Base-by-base conservation (phyloP, 2,888 invertebrate genomes). In the Aplocera efformata region DNA sequence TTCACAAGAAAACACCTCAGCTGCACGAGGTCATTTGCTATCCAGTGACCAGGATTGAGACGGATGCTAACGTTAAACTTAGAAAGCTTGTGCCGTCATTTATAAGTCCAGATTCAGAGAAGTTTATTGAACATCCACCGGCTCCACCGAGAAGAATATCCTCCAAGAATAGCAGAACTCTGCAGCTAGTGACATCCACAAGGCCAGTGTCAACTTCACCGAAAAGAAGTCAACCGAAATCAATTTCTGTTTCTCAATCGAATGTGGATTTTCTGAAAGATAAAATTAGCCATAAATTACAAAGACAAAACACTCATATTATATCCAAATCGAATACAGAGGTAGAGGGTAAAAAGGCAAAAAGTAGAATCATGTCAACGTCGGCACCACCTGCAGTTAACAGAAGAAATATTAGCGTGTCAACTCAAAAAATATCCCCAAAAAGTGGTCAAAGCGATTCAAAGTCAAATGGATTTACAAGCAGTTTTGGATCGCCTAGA, bases 81-180 rank as follows among this genome's bases (percentile, higher is more conserved):
- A 91, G 92, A 62, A 90, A 90, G 72, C 84, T 88, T 36, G 83
- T 90, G 37, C 91, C 92, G 37, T 91, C 92, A 21, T 80, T 89
- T 56, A 72, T 89, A 41, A 79, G 79, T 39, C 63, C 86, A 26
- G 77, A 83, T 17, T 69, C 68, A 11, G 70, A 56, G 34, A 67
- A 56, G 35, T 65, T 74, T 6, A 58, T 63, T 25, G 76, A 70
- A 10, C 67, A 81, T 58, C 92, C 94, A 8, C 94, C 95, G 0
- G 92, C 93, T 1, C 92, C 94, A 7, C 96, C 96, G 0, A 89
- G 92, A 68, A 90, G 96, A 56, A 90, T 91, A 51, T 95, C 95
- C 0, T 95, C 95, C 0, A 91, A 91, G 59, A 91, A 92, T 56
- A 94, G 92, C 60, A 90, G 91, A 40, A 93, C 94, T 1, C 79